Evolutionary conservation across 2,797 vertebrate genomes (phyloP), one percentile per base, ranked within the genome.

Genomic region (Phoxinus dragarum): DNA sequence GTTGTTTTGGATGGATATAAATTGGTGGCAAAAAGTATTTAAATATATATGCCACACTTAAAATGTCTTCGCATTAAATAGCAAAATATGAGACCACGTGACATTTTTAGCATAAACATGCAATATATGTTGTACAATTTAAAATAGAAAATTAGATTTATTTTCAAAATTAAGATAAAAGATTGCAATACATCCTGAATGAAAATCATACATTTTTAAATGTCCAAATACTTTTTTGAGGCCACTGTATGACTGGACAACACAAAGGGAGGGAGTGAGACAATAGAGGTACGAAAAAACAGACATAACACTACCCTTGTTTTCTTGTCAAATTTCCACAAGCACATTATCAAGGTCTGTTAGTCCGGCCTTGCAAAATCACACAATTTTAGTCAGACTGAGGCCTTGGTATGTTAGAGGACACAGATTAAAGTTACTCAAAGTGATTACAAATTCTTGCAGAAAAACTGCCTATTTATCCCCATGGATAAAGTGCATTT

Each of bases 401-500:
- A 56, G 54, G 8, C 56, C 56, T n/a, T 27, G 31, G 40, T 64
- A 16, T 36, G 8, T 38, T 27, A 67, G 31, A 34, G 4, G n/a
- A 52, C 44, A 34, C 61, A 47, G 27, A 67, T 47, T 67, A 79
- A 64, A 64, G 14, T 64, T 16, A 80, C 78, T 67, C 27, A 34
- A 1, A 42, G 17, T 47, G 44, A 47, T 47, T 47, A 12, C n/a
- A 64, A 61, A 78, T 78, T 79, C 38, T 16, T 42, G 8, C 14
- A 14, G 8, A 14, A 42, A 64, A 64, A 64, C 23, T 23, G 16
- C n/a, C 16, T 44, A n/a, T 67, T 12, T n/a, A 67, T 80, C 78
- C 61, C 3, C n/a, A 8, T 81, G 47, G 34, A 81, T 47, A 81
- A 80, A 81, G 21, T 23, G 47, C 23, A 38, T 71, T 40, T 19